Conservation (phyloP, 1,140 invertebrate genomes). For the Propsilocerus akamusi region DNA sequence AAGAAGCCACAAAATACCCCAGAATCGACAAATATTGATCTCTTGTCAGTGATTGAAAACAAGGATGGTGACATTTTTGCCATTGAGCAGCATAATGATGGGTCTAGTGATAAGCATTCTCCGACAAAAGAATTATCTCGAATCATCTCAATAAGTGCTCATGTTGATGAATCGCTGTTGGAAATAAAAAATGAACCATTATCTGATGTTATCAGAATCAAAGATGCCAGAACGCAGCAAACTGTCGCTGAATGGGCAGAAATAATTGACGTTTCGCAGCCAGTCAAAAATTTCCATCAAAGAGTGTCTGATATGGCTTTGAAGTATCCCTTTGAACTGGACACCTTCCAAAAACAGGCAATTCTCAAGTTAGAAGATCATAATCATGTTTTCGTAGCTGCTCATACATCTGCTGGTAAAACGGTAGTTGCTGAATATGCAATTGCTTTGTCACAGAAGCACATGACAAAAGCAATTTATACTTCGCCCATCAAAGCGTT, state of each 20-base stretch:
- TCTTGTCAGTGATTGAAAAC: slow-evolving; percentile 17
- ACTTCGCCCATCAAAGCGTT: slow-evolving; percentile 98
- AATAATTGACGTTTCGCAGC: slow-evolving; percentile 57
- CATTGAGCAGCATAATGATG: neutral
- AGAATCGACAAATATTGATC: slow-evolving; percentile 10
- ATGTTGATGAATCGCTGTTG: slow-evolving; percentile 19
- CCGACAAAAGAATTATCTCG: no score
- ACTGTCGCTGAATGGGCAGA: slow-evolving; percentile 64
- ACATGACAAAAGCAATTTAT: slow-evolving; percentile 91
- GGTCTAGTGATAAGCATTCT: no score
- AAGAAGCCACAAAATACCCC: neutral
- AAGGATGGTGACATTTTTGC: slow-evolving; percentile 14
- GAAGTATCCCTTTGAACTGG: slow-evolving; percentile 82
- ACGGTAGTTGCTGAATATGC: slow-evolving; percentile 99
- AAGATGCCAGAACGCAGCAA: slow-evolving; percentile 11
- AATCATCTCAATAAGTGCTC: slow-evolving; percentile 11
- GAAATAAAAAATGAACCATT: slow-evolving; percentile 22
- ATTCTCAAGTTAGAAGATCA: slow-evolving; percentile 86
- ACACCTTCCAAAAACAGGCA: slow-evolving; percentile 93
- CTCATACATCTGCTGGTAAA: slow-evolving; percentile 98
- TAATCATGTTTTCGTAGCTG: slow-evolving; percentile 93
- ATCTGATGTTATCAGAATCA: slow-evolving; percentile 30
- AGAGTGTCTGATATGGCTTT: slow-evolving; percentile 71
- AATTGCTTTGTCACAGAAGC: slow-evolving; percentile 77
- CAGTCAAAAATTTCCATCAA: slow-evolving; percentile 66